Evolutionary conservation across 2,113 vertebrate genomes (phyloP).

Genomic region (Noturus placidus): DNA sequence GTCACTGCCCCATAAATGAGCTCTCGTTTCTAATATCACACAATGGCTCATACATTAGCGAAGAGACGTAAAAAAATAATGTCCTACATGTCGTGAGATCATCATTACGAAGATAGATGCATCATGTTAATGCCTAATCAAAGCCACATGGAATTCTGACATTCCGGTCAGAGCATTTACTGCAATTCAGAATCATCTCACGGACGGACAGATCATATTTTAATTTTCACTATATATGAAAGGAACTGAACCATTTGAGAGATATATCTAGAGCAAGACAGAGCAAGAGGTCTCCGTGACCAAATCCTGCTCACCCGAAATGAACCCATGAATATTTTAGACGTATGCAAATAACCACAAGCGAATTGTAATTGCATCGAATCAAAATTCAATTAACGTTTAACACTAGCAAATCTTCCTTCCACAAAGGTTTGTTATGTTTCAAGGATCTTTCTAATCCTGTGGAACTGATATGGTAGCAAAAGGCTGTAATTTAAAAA

Average conservation of each 20-base stretch:
- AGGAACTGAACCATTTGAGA: slow-evolving; percentile 11
- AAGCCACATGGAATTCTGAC: slow-evolving; percentile 8
- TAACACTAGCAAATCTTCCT: slow-evolving; percentile 38
- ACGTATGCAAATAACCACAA: slow-evolving; percentile 56
- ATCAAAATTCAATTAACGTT: slow-evolving; percentile 58
- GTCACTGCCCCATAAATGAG: slow-evolving; percentile 16
- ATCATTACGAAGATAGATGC: slow-evolving; percentile 19
- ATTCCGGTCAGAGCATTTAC: background rate
- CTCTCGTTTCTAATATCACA: slow-evolving; percentile 14
- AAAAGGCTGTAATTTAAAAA: background rate
- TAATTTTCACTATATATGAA: background rate
- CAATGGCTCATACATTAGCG: background rate
- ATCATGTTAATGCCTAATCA: slow-evolving; percentile 22
- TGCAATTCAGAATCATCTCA: background rate
- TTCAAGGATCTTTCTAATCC: slow-evolving; percentile 31
- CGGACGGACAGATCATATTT: background rate
- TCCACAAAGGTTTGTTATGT: slow-evolving; percentile 7
- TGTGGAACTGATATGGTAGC: slow-evolving; percentile 22
- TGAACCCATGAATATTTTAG: slow-evolving; percentile 54
- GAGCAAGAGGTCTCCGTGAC: slow-evolving; percentile 31
- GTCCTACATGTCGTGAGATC: slow-evolving; percentile 12
- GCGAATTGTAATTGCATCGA: slow-evolving; percentile 52
- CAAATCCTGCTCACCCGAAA: slow-evolving; percentile 42
- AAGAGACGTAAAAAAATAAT: background rate
- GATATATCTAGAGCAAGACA: background rate